Conservation (phyloP, 2,113 vertebrate genomes). For the Pardalotus punctatus region DNA sequence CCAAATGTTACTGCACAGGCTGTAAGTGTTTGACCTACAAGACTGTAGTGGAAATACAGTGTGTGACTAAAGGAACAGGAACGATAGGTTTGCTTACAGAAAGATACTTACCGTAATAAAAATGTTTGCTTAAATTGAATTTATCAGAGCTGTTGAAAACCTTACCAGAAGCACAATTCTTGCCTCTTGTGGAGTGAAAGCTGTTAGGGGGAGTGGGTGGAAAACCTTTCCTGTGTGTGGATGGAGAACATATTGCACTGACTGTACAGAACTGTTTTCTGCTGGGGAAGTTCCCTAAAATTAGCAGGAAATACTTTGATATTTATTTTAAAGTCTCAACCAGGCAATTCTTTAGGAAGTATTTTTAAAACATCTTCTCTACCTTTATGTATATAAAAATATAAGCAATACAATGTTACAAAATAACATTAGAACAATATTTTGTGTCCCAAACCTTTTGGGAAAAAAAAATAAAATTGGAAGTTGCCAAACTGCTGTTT, state of each 20-base stretch:
- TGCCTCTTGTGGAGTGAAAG: conserved; percentile 50
- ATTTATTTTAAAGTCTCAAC: too few relatives aligned
- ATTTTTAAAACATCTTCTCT: neutral
- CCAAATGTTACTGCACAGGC: fast-evolving
- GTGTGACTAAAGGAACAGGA: neutral
- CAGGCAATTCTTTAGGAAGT: fast-evolving
- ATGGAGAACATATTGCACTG: conserved; percentile 50
- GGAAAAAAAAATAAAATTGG: neutral
- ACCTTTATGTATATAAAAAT: neutral
- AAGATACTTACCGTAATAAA: neutral
- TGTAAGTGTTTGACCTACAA: neutral
- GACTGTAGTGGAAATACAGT: neutral
- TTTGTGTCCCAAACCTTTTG: neutral
- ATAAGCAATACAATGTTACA: fast-evolving
- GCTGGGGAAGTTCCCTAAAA: neutral
- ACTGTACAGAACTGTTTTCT: conserved; percentile 49
- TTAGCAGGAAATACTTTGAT: neutral
- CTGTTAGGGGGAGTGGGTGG: conserved; percentile 36
- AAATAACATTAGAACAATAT: neutral
- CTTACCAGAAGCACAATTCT: neutral
- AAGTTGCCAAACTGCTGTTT: neutral
- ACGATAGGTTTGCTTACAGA: neutral
- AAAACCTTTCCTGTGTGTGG: conserved; percentile 31
- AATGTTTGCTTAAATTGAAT: neutral
- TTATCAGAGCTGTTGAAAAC: neutral